Evolutionary conservation across 2,797 vertebrate genomes (phyloP).

Genomic region (Decapterus maruadsi): DNA sequence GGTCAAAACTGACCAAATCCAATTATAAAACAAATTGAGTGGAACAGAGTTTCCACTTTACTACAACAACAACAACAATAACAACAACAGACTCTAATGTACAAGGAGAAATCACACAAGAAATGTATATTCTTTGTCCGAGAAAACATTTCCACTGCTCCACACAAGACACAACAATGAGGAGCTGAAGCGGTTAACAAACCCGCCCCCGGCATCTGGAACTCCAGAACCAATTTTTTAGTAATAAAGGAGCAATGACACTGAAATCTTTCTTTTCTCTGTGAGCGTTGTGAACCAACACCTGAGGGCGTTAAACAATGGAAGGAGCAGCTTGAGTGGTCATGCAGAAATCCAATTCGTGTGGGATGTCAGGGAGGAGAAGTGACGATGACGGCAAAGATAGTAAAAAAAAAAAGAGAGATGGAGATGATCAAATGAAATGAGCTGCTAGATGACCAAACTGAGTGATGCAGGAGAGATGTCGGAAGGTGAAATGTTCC

Average conservation of each 20-base stretch:
- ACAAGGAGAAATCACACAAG: background rate
- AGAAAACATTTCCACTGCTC: background rate
- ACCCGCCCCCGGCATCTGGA: background rate
- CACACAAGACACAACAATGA: slow-evolving; percentile 1
- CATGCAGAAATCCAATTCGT: slow-evolving; percentile 22
- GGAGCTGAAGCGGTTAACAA: background rate
- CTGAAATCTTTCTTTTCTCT: background rate
- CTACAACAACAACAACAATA: background rate
- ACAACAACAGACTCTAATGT: background rate
- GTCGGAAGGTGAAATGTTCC: slow-evolving; percentile 5
- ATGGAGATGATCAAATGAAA: slow-evolving; percentile 4
- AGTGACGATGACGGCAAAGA: slow-evolving; percentile 2
- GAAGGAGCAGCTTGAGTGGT: slow-evolving; percentile 9
- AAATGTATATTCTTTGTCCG: background rate
- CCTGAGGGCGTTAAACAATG: slow-evolving; percentile 7
- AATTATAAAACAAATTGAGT: background rate
- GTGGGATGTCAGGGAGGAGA: slow-evolving; percentile 11
- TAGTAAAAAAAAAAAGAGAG: slow-evolving; percentile 1
- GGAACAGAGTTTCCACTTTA: background rate
- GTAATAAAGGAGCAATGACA: background rate
- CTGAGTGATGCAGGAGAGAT: background rate
- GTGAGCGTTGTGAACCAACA: background rate
- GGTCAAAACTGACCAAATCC: background rate
- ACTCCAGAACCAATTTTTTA: background rate
- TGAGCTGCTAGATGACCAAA: slow-evolving; percentile 12